Base-by-base conservation (phyloP, 2,797 vertebrate genomes). In the Gymnocypris eckloni region DNA sequence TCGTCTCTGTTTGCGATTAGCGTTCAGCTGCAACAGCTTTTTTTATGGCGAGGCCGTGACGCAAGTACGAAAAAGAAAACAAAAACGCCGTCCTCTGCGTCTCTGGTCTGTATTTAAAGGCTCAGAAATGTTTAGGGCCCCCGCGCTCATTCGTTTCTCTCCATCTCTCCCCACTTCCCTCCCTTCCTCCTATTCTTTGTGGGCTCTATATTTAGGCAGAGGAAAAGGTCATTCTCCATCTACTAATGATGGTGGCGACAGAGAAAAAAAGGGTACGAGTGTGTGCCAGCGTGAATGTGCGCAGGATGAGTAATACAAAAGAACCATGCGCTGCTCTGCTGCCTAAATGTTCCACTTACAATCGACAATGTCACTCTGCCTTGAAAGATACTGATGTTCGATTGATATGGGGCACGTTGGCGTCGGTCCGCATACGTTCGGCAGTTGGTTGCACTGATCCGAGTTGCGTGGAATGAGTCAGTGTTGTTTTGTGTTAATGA, bases 181-280 rank as follows among this genome's bases (percentile, higher is more conserved):
- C 93, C 92, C 92, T 95, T 95, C 95, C 95, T 95, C 90, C 94
- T 90, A 95, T 94, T 95, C 93, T 94, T 94, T 90, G 56, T 70
- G 15, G 59, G 78, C 52, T 89, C 92, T 95, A 95, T 93, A 93
- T 95, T 94, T 96, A 95, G 93, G 86, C n/a, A 0, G 56, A 89
- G 92, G 91, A 95, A 92, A 96, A 95, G 95, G 94, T 95, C 92
- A 90, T 84, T 85, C 77, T 88, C 91, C 88, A 92, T 93, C 91
- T 93, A 91, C 91, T 92, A 91, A 92, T 90, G 93, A 92, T 92
- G 87, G 87, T 86, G 92, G 91, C 61, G 91, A 86, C 89, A 70
- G 37, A 20, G 69, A 82, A 89, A 90, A 85, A n/a, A 69, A 75
- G 85, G 78, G 22, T 50, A 84, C 18, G 75, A 43, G 81, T 83